Evolutionary conservation across 2,888 invertebrate species (phyloP), one percentile per base, ranked within the genome.

Genomic region (Notodonta dromedarius): DNA sequence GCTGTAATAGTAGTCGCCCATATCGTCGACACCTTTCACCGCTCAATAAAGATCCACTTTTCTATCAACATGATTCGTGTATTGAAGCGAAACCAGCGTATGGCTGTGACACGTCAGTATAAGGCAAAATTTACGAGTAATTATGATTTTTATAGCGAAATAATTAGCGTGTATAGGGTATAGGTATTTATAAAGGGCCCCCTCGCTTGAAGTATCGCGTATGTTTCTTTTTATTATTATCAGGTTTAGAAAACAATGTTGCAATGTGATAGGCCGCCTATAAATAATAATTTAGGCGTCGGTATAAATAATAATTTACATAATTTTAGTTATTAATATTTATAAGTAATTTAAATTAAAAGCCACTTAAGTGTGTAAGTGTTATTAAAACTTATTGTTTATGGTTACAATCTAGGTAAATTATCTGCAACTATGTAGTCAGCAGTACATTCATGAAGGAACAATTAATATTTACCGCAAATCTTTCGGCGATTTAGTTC

Each of bases 21-120:
- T 66, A 65, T 63, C 35, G 57, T 63, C 71, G 69, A 75, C 79
- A 79, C 87, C 89, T 91, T 91, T 91, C 91, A 88, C 91, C 84
- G 71, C 69, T 84, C 82, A 83, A 87, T 87, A 87, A 87, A 87
- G 84, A 87, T 85, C 87, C 82, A 87, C 89, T 88, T 91, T 89
- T 91, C 88, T 85, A 88, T 82, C 82, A 80, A 79, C 82, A 78
- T 80, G 74, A 78, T 79, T 78, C 80, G 79, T 57, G 71, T 58
- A 70, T 71, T 76, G 66, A 73, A 73, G 75, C 79, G 78, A 81
- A 79, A 80, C 73, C 76, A 73, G 68, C 63, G 68, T 78, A 71
- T 73, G 77, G 2, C 24, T 2, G 24, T 24, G 24, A 73, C 73
- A 73, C 74, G 74, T 67, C 78, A 71, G 76, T 75, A 74, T 80